These are phyloP conservation scores for Otolemur crassicaudatus DNA, from an alignment of 2,797 vertebrate genomes.

Conservation along the genomic window DNA sequence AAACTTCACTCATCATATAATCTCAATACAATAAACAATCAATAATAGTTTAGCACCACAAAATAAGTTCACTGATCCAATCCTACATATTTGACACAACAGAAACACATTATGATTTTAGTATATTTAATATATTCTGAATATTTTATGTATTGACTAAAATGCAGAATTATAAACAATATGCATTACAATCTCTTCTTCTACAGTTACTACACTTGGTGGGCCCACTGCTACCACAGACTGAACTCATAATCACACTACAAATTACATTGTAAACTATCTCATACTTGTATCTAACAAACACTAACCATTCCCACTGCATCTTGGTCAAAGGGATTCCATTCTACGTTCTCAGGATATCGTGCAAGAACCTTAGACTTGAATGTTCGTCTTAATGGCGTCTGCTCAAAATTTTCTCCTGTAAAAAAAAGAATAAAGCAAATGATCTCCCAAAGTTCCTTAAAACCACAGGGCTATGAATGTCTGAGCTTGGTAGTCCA, in stretches of 20 bases:
- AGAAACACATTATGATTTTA: constrained; percentile 53
- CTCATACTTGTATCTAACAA: constrained; percentile 24
- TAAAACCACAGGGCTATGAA: constrained; percentile 67
- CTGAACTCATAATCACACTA: not conserved
- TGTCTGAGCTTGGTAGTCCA: constrained; percentile 75
- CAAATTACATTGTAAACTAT: constrained; percentile 57
- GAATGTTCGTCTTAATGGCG: constrained; percentile 97
- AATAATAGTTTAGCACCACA: not conserved
- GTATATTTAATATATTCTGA: constrained; percentile 4
- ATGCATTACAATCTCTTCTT: constrained; percentile 35
- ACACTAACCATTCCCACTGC: constrained; percentile 98
- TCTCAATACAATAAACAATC: constrained; percentile 2
- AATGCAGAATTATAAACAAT: constrained; percentile 55
- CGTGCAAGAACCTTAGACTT: constrained; percentile 99
- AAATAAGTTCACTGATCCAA: constrained; percentile 29
- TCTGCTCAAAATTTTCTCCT: constrained; percentile 99
- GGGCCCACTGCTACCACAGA: not conserved
- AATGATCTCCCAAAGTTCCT: constrained; percentile 67
- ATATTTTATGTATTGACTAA: constrained; percentile 46
- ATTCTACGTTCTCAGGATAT: constrained; percentile 98
- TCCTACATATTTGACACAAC: constrained; percentile 19
- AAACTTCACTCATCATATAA: constrained; percentile 15
- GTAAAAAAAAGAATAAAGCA: constrained; percentile 71
- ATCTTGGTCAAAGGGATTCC: constrained; percentile 99
- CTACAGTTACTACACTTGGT: constrained; percentile 16